Base-by-base conservation (phyloP, 2,888 invertebrate genomes). In the Cenopis cana region DNA sequence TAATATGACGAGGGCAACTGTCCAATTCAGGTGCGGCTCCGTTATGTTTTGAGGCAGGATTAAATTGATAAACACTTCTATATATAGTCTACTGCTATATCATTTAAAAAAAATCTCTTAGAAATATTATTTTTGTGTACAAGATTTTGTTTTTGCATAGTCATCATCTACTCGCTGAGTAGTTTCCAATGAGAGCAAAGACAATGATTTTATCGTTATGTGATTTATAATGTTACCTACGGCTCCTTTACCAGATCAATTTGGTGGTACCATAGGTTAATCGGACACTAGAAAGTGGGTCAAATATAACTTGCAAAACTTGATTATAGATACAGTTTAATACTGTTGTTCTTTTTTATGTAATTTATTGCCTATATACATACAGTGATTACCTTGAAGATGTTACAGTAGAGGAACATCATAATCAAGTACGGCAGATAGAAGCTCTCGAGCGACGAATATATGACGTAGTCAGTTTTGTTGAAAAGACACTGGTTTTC, bases 341-440 rank as follows among this genome's bases (percentile, higher is more conserved):
- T n/a, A n/a, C n/a, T n/a, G n/a, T n/a, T n/a, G n/a, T n/a, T n/a
- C n/a, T n/a, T 54, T 18, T 54, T 6, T 46, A 14, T 46, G 10
- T 14, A n/a, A 5, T 2, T 6, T 17, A n/a, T 17, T 50, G 18
- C 1, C 18, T 50, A 33, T 33, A 1, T 33, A 12, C 3, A n/a
- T 57, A 12, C 3, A 38, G 17, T 56, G 87, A 95, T 94, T 79
- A 98, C 98, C 96, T 97, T 97, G 94, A 99, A 99, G 91, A 99
- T 99, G 91, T 96, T 97, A 94, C 97, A 98, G 91, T 99, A 99
- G 74, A 99, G 96, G 89, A 98, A 98, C 90, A 99, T 97, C 98
- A 99, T 99, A 81, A 99, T 98, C 85, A 99, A 96, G 88, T 99
- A 98, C 38, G 99, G 99, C 83, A 99, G 98, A 93, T 99, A 99